phyloP scores from a whole-genome alignment of 2,797 vertebrate species.

The Intellagama lesueurii region DNA sequence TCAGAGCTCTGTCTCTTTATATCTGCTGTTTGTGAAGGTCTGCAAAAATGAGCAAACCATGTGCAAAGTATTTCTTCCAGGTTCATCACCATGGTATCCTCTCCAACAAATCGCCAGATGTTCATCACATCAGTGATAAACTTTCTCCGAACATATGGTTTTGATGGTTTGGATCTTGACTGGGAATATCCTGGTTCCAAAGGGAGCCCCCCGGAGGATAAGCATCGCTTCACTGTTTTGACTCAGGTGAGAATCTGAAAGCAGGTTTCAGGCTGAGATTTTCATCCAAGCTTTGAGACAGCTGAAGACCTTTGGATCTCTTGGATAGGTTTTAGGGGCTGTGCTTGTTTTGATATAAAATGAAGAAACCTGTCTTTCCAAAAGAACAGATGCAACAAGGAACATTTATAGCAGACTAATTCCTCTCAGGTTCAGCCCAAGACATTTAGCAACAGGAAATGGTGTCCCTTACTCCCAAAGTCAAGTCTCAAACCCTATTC shows the following conservation, averaged over 20 bases:
- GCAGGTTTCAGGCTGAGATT: not conserved
- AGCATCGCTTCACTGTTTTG: constrained; percentile 80
- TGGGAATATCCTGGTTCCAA: constrained; percentile 84
- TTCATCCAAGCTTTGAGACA: not conserved
- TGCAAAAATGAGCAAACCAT: not conserved
- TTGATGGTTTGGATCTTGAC: constrained; percentile 85
- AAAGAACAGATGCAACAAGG: not conserved
- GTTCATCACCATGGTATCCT: constrained; percentile 83
- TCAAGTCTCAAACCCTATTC: not conserved
- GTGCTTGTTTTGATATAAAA: not conserved
- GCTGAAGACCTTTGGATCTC: not conserved
- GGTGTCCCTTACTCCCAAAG: not conserved
- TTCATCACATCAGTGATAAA: constrained; percentile 82
- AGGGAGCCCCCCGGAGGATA: constrained; percentile 81
- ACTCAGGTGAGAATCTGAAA: constrained; percentile 71
- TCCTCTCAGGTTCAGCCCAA: not conserved
- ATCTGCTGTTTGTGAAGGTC: not conserved
- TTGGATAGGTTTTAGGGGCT: not conserved
- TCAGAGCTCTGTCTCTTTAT: not conserved
- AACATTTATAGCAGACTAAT: not conserved
- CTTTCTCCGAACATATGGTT: constrained; percentile 81
- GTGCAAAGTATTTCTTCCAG: constrained; percentile 54
- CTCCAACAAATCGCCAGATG: constrained; percentile 76
- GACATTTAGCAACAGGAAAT: not conserved
- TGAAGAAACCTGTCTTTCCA: not conserved